Base-by-base conservation (phyloP, 2,797 vertebrate species). In the Gouania willdenowi region DNA sequence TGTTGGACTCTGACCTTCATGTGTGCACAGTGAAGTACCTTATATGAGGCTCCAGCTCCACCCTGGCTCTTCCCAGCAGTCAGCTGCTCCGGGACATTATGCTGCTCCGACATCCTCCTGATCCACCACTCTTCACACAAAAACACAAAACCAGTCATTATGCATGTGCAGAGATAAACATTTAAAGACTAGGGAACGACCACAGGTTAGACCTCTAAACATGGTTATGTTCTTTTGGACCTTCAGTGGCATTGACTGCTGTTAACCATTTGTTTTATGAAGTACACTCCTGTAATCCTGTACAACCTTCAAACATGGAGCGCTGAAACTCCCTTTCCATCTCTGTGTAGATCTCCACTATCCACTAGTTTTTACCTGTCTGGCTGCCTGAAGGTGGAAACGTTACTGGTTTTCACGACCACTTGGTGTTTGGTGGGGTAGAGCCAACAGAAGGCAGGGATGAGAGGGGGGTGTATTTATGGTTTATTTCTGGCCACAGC, bases 101-200 rank as follows among this genome's bases (percentile, higher is more conserved):
- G 92, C 71, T 88, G 91, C 61, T 93, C 92, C 0, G 88, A 91
- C 93, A 95, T 95, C 59, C 67, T 85, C 65, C 67, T 55, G 59
- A 46, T 82, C 59, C 75, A 45, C 75, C 71, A 61, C 67, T 79
- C 70, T 67, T 67, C 38, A 60, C 42, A 49, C 29, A 62, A 20
- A 75, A 3, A 40, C 43, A 62, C 20, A 47, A 2, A 38, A 66
- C 15, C 46, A 56, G 31, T 59, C 56, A 47, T 29, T 20, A 49
- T 17, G 18, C 19, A 50, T 16, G 22, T 10, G 6, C 1, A 30
- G 8, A 49, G 2, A 2, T 1, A 29, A 9, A 5, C 18, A 49
- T 14, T n/a, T n/a, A n/a, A n/a, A 52, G 7, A 6, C 20, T 22
- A 8, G 16, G 20, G 16, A 5, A 41, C 11, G 22, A 6, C 5